Evolutionary conservation across 2,113 vertebrate genomes (phyloP).

Genomic region (Rhinoderma darwinii): DNA sequence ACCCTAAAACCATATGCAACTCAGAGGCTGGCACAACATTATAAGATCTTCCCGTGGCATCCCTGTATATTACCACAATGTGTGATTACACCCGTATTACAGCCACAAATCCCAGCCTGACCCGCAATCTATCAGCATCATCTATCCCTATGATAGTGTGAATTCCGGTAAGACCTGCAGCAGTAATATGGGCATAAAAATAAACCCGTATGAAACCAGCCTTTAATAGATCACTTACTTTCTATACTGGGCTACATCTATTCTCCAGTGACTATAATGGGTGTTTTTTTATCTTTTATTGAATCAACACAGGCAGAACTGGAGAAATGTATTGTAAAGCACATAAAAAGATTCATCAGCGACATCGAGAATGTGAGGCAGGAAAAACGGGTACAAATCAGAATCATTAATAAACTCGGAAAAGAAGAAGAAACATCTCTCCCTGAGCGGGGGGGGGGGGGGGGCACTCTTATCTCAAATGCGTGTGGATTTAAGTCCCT

Average conservation of each 20-base stretch:
- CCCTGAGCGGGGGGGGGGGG: neutral
- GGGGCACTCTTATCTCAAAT: neutral
- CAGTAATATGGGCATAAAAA: too few relatives aligned
- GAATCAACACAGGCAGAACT: neutral
- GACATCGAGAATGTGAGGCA: neutral
- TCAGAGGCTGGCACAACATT: too few relatives aligned
- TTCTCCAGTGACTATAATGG: neutral
- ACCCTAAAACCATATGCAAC: too few relatives aligned
- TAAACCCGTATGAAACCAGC: too few relatives aligned
- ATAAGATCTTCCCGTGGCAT: too few relatives aligned
- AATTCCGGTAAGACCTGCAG: too few relatives aligned
- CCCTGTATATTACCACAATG: neutral
- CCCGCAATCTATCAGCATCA: too few relatives aligned
- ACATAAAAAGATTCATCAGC: neutral
- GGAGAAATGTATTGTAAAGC: neutral
- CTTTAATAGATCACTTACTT: neutral
- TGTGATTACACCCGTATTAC: too few relatives aligned
- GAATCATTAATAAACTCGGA: neutral
- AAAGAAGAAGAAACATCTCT: neutral
- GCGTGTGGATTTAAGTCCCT: neutral
- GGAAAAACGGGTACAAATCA: neutral
- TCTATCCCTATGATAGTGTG: too few relatives aligned
- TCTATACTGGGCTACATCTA: neutral
- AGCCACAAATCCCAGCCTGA: too few relatives aligned
- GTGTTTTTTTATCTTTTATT: neutral